A percentile compares a stretch with the other conserved stretches of the same genome.
Conservation (phyloP, 1,140 invertebrate species). For the Planococcus citri region DNA sequence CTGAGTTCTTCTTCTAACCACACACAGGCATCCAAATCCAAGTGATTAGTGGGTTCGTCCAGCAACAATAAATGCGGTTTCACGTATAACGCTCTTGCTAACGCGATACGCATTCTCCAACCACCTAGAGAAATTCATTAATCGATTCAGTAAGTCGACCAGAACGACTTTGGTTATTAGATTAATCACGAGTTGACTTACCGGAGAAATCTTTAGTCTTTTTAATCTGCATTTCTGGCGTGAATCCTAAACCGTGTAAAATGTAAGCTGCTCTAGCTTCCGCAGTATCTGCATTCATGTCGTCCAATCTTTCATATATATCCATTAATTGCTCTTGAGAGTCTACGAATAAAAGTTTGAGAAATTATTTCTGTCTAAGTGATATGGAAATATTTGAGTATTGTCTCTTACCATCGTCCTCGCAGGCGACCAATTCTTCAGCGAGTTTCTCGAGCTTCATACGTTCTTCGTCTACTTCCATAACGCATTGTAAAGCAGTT, state of each 20-base stretch:
- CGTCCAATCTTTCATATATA: slow-evolving; percentile 93
- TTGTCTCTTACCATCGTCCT: slow-evolving; percentile 60
- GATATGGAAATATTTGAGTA: background rate
- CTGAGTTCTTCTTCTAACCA: slow-evolving; percentile 97
- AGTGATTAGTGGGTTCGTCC: slow-evolving; percentile 96
- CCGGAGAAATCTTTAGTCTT: slow-evolving; percentile 90
- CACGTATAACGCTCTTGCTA: slow-evolving; percentile 81
- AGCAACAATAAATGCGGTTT: slow-evolving; percentile 87
- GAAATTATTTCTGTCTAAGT: background rate
- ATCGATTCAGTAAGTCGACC: background rate
- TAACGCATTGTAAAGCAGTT: slow-evolving; percentile 85
- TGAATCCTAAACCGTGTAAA: slow-evolving; percentile 93
- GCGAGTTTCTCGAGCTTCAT: slow-evolving; percentile 82
- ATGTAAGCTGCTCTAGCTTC: slow-evolving; percentile 88
- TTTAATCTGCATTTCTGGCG: slow-evolving; percentile 82
- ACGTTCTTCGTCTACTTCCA: slow-evolving; percentile 95
- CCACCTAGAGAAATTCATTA: slow-evolving; percentile 45
- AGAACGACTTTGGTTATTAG: no score
- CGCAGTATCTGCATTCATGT: slow-evolving; percentile 89
- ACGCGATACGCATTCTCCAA: slow-evolving; percentile 98
- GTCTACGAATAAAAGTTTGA: slow-evolving; percentile 40
- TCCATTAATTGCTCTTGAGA: slow-evolving; percentile 93
- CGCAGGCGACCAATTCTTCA: slow-evolving; percentile 71
- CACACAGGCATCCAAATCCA: slow-evolving; percentile 98
- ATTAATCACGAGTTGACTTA: slow-evolving; percentile 27